These are phyloP conservation scores for Melanchra persicariae DNA, from an alignment of 2,888 invertebrate species.

Conservation along the genomic window DNA sequence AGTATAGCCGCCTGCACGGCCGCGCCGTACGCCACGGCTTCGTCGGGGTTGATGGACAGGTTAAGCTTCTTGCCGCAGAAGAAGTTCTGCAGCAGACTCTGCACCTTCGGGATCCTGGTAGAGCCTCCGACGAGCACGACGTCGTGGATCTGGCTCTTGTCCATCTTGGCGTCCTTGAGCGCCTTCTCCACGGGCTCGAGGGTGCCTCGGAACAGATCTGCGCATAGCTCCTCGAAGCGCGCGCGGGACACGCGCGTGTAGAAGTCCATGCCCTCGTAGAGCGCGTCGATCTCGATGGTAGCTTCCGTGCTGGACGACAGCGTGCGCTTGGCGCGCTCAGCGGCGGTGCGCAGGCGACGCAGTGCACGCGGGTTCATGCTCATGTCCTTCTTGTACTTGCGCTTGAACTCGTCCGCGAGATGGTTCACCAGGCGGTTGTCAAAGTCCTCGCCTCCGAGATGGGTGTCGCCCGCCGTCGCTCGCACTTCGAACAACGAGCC, in stretches of 20 bases:
- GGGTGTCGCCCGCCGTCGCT: conserved; percentile 96
- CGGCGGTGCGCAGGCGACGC: conserved; percentile 93
- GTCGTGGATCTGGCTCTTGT: conserved; percentile 94
- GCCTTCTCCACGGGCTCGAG: conserved; percentile 95
- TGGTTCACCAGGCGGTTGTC: conserved; percentile 92
- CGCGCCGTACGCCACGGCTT: conserved; percentile 88
- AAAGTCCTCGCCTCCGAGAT: conserved; percentile 94
- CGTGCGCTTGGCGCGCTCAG: conserved; percentile 91
- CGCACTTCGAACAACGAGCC: conserved; percentile 95
- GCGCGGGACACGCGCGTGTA: conserved; percentile 94
- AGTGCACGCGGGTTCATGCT: conserved; percentile 92
- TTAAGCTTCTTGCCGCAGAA: conserved; percentile 94
- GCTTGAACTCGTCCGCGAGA: conserved; percentile 93
- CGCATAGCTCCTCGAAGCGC: conserved; percentile 94
- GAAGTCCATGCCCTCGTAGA: conserved; percentile 93
- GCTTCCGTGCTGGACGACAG: conserved; percentile 94
- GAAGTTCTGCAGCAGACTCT: conserved; percentile 93
- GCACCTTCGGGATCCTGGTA: conserved; percentile 95
- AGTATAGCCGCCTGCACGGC: conserved; percentile 94
- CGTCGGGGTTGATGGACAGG: conserved; percentile 94
- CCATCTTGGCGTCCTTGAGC: conserved; percentile 94
- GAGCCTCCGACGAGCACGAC: conserved; percentile 96
- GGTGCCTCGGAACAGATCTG: conserved; percentile 93
- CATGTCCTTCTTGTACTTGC: conserved; percentile 93
- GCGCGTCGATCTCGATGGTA: conserved; percentile 93